Percentiles rank a stretch among this genome's conserved stretches.
phyloP scores from a whole-genome alignment of 1,140 invertebrate species.

The Trichonephila clavata region DNA sequence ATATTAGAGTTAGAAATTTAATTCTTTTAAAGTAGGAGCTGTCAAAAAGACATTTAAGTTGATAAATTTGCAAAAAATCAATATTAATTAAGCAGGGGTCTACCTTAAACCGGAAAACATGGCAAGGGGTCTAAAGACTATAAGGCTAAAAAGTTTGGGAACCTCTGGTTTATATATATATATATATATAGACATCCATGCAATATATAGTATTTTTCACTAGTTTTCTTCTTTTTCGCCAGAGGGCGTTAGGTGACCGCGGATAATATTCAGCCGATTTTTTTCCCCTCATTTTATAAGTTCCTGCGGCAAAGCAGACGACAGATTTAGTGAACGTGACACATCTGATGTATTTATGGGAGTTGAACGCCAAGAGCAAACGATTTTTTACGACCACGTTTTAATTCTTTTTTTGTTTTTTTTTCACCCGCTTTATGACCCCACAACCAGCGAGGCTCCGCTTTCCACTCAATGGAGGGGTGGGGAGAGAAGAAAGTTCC shows the following conservation, averaged over 20 bases:
- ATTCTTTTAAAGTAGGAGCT: too few species aligned
- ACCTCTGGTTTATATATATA: too few species aligned
- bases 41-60: too few species aligned
- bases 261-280: too few species aligned
- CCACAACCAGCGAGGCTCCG: background rate
- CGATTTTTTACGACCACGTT: slow-evolving; percentile 41
- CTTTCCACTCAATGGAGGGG: background rate
- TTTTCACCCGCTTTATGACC: slow-evolving; percentile 20
- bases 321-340: slow-evolving; percentile 53
- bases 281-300: background rate
- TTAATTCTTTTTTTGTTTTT: slow-evolving; percentile 31
- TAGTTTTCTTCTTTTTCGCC: background rate
- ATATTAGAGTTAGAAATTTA: too few species aligned
- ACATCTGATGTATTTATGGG: slow-evolving; percentile 50
- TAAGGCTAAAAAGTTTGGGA: too few species aligned
- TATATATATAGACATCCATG: too few species aligned
- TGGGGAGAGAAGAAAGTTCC: background rate
- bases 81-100: too few species aligned
- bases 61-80: too few species aligned
- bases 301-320: slow-evolving; percentile 8
- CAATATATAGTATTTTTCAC: background rate
- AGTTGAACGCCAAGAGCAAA: slow-evolving; percentile 41
- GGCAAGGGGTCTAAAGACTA: too few species aligned
- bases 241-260: slow-evolving; percentile 25
- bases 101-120: too few species aligned